Conservation (phyloP, 2,888 invertebrate genomes). For the Patella ulyssiponensis region DNA sequence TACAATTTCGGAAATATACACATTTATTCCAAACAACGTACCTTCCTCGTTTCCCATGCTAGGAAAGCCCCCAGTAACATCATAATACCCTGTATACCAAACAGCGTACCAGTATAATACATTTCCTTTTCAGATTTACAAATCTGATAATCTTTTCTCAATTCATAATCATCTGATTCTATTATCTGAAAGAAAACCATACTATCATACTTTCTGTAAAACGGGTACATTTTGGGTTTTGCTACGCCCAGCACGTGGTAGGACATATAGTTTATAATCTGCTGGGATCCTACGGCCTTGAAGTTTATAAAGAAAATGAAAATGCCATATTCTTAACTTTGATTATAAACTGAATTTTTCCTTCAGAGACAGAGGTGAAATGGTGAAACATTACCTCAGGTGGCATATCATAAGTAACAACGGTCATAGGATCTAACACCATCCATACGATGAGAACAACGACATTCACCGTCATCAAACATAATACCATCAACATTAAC, state of each 20-base stretch:
- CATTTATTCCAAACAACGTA: constrained; percentile 20
- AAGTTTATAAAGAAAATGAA: no score
- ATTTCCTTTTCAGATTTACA: constrained; percentile 49
- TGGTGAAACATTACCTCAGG: constrained; percentile 11
- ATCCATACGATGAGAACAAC: constrained; percentile 48
- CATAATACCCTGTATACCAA: constrained; percentile 51
- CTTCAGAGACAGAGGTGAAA: no score
- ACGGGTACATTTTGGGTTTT: neutral
- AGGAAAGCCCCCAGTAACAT: constrained; percentile 56
- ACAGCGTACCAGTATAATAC: constrained; percentile 51
- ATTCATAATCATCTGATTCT: constrained; percentile 36
- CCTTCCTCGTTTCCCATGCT: constrained; percentile 58
- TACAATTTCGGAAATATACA: no score
- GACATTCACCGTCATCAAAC: constrained; percentile 45
- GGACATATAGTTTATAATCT: no score
- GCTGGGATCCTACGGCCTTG: no score
- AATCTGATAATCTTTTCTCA: constrained; percentile 44
- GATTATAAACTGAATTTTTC: no score
- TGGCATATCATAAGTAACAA: constrained; percentile 10
- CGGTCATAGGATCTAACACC: constrained; percentile 39
- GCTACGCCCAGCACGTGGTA: no score
- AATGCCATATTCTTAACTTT: no score
- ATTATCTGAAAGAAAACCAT: constrained; percentile 17
- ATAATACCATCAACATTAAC: constrained; percentile 47
- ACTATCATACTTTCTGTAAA: neutral